Evolutionary conservation across 2,113 vertebrate genomes (phyloP).

Genomic region (Chloebia gouldiae): DNA sequence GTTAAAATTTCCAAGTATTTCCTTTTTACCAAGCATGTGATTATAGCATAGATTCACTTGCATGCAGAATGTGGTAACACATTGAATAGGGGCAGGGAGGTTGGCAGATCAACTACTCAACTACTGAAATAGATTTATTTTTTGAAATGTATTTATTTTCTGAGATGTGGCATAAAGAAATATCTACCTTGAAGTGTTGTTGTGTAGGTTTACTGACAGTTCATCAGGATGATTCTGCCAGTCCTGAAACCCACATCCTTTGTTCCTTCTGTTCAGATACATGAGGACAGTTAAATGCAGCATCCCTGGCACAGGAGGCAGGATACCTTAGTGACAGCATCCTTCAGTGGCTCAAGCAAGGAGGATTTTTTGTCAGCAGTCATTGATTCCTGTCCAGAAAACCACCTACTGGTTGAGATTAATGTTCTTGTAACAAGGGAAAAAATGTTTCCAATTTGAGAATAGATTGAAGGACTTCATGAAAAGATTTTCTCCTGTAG

Average conservation of each 20-base stretch:
- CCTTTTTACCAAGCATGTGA: neutral
- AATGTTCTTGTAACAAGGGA: neutral
- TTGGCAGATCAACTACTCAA: neutral
- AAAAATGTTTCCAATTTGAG: neutral
- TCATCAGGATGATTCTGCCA: neutral
- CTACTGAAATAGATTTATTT: neutral
- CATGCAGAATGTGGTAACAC: neutral
- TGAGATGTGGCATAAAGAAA: neutral
- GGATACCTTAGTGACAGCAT: neutral
- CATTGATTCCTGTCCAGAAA: neutral
- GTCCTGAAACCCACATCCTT: neutral
- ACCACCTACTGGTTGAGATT: neutral
- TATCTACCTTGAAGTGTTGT: neutral
- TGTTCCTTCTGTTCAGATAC: neutral
- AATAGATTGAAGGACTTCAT: neutral
- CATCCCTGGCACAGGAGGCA: neutral
- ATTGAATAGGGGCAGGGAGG: neutral
- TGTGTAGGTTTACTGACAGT: neutral
- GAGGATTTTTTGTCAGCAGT: neutral
- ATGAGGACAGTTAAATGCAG: neutral
- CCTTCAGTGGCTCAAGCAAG: neutral
- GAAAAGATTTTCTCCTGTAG: neutral
- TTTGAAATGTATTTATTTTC: neutral
- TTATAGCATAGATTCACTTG: neutral
- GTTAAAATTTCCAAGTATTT: constrained; percentile 1